Conservation (phyloP, 1,140 invertebrate genomes). For the Hyles vespertilio region DNA sequence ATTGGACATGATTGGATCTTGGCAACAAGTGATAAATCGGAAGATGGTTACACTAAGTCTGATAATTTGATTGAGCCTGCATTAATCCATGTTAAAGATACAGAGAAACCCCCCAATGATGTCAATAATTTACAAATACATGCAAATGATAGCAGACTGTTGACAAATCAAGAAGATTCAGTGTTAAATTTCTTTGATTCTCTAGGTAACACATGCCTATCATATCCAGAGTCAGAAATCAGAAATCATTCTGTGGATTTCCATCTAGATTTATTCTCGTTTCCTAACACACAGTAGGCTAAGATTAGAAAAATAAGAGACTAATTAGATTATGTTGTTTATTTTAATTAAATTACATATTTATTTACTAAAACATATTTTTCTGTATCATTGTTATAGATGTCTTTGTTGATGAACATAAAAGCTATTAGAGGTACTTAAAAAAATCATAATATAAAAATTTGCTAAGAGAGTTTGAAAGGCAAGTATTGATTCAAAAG, state of each 20-base stretch:
- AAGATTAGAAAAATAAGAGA: not conserved
- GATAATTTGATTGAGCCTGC: slow-evolving; percentile 42
- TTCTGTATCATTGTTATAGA: slow-evolving; percentile 11
- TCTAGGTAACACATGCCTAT: slow-evolving; percentile 47
- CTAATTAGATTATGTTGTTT: slow-evolving; percentile 16
- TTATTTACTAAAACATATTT: slow-evolving; percentile 15
- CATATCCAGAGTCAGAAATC: slow-evolving; percentile 52
- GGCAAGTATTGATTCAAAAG: too few relatives aligned
- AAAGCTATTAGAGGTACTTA: too few relatives aligned
- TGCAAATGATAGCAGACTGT: slow-evolving; percentile 20
- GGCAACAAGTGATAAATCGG: slow-evolving; percentile 30
- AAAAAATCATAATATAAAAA: too few relatives aligned
- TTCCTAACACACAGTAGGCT: slow-evolving; percentile 41
- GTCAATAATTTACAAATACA: not conserved
- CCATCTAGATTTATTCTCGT: slow-evolving; percentile 61
- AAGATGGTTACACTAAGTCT: slow-evolving; percentile 42
- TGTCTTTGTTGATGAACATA: too few relatives aligned
- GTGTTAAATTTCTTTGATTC: slow-evolving; percentile 62
- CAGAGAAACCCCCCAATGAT: slow-evolving; percentile 8
- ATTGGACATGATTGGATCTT: slow-evolving; percentile 33
- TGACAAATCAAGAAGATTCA: slow-evolving; percentile 40
- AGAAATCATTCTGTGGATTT: slow-evolving; percentile 56
- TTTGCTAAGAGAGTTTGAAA: too few relatives aligned
- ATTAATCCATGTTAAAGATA: slow-evolving; percentile 42
- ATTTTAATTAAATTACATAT: slow-evolving; percentile 30